phyloP scores from a whole-genome alignment of 2,888 invertebrate species.

The Pachliopta kotzebuea region DNA sequence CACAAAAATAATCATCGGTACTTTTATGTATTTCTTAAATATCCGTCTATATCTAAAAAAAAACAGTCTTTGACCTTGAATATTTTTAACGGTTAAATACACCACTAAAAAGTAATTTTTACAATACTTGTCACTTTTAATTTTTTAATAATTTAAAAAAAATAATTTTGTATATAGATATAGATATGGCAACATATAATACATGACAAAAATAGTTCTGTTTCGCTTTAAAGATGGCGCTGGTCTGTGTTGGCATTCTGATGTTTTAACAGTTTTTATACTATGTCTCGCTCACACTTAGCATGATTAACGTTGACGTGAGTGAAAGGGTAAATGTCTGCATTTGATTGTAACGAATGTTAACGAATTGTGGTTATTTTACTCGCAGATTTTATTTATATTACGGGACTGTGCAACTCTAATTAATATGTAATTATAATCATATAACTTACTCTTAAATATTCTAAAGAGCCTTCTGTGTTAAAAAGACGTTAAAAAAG shows the following conservation, averaged over 20 bases:
- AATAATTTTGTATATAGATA: background rate
- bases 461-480: conserved; percentile 40
- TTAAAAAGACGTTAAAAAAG: conserved; percentile 38
- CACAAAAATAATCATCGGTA: no score
- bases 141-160: background rate
- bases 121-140: no score
- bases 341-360: conserved; percentile 76
- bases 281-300: conserved; percentile 50
- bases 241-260: conserved; percentile 44
- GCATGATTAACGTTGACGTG: background rate
- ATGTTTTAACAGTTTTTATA: conserved; percentile 50
- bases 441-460: conserved; percentile 37
- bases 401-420: conserved; percentile 57
- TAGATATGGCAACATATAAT: conserved; percentile 40
- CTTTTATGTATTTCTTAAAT: no score
- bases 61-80: no score
- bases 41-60: no score
- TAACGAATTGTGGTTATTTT: conserved; percentile 74
- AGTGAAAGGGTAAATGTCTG: conserved; percentile 47
- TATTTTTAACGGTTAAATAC: no score
- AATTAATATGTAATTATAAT: conserved; percentile 41
- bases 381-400: conserved; percentile 61
- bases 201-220: conserved; percentile 42
- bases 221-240: conserved; percentile 59
- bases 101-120: no score